Percentiles rank a stretch among this genome's conserved stretches.
Evolutionary conservation across 2,888 invertebrate species (phyloP).

Genomic region (Phengaris alcon): DNA sequence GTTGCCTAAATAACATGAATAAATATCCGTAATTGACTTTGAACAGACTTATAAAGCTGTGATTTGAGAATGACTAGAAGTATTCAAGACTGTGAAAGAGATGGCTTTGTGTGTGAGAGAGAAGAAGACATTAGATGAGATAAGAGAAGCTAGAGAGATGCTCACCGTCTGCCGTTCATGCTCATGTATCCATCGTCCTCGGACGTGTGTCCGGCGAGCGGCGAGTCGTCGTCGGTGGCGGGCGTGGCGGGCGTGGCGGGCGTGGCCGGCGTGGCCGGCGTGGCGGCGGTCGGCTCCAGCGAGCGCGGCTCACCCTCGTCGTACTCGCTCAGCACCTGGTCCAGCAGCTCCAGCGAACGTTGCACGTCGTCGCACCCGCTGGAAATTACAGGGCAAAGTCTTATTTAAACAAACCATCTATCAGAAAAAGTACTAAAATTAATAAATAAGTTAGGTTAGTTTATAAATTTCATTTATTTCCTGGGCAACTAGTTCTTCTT

Average conservation of each 20-base stretch:
- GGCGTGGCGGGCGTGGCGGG: slow-evolving; percentile 76
- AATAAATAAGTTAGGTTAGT: no score
- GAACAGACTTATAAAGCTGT: no score
- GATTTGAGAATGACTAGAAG: background rate
- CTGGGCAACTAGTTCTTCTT: no score
- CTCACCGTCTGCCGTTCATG: slow-evolving; percentile 89
- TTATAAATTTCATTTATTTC: no score
- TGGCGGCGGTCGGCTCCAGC: slow-evolving; percentile 52
- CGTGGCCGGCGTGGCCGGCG: slow-evolving; percentile 49
- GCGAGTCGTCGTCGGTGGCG: slow-evolving; percentile 85
- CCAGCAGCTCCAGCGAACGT: slow-evolving; percentile 91
- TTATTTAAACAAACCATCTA: background rate
- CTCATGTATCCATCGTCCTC: slow-evolving; percentile 96
- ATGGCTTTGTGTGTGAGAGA: no score
- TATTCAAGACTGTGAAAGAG: background rate
- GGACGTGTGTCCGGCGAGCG: slow-evolving; percentile 89
- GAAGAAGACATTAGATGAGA: no score
- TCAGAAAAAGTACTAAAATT: no score
- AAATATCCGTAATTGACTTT: no score
- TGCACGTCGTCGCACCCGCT: slow-evolving; percentile 93
- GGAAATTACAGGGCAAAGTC: slow-evolving; percentile 39
- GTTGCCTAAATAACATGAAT: no score
- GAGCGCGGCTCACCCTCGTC: slow-evolving; percentile 85
- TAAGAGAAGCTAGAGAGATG: no score
- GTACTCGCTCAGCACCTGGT: slow-evolving; percentile 93